Evolutionary conservation across 2,797 vertebrate genomes (phyloP), one percentile per base, ranked within the genome.

Genomic region (Lerista edwardsae): DNA sequence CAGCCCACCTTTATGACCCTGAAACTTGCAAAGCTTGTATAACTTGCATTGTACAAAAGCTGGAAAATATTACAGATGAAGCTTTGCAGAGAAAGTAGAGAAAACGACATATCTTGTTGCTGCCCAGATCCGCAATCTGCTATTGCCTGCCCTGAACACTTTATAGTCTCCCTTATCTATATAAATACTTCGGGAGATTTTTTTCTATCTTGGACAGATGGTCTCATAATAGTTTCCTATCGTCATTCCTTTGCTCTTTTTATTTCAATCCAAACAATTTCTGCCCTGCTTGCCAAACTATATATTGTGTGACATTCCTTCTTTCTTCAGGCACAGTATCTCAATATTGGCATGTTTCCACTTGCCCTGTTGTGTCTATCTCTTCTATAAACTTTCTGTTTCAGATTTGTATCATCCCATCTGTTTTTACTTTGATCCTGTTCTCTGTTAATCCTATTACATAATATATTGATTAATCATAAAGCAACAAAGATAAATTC

Each of bases 311-410:
- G 79, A 84, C 95, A 96, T 96, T 96, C 95, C 87, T 95, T 76
- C 47, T 90, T 87, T 85, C 87, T 91, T 90, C 93, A 95, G 94
- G 95, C 94, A 94, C 93, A 94, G 93, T 95, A 94, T 94, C 94
- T 86, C 93, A 90, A 84, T 21, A 82, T 84, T 95, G 95, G 94
- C 95, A 72, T 10, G 0, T 84, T 86, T 94, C 92, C 94, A 92
- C 90, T 88, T 78, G 72, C 84, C 90, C 93, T 93, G 94, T 94
- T 93, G 94, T 86, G 93, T 93, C 94, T 96, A 47, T 85, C 86
- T 84, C 86, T 92, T 92, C 92, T 21, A 44, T 89, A 93, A 93
- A 94, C 90, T 73, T 94, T 91, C 90, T 74, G 39, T 78, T 92
- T 88, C 90, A 86, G 75, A 90, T 76, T 89, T 69, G 83, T 90